These are phyloP conservation scores for Rana temporaria DNA, from an alignment of 2,113 vertebrate genomes.

Conservation along the genomic window DNA sequence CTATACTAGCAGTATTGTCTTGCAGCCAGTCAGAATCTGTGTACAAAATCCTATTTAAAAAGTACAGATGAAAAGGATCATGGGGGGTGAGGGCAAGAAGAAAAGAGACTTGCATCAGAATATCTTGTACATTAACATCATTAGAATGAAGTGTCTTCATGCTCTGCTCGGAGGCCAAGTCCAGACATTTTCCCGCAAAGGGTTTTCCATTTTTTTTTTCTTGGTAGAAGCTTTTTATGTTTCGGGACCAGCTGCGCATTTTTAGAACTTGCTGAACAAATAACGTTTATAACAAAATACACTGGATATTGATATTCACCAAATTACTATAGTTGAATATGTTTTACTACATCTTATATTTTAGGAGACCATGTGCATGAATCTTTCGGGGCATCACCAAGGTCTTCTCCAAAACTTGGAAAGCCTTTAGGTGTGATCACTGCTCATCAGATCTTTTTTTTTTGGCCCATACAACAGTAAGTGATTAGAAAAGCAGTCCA, in stretches of 20 bases:
- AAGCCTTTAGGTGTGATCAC: no score
- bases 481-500: no score
- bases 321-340: no score
- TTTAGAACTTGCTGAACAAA: not conserved
- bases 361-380: no score
- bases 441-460: no score
- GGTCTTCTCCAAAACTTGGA: no score
- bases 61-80: slow-evolving; percentile 68
- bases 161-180: slow-evolving; percentile 65
- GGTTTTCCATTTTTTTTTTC: not conserved
- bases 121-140: slow-evolving; percentile 65
- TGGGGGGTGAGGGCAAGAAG: slow-evolving; percentile 66
- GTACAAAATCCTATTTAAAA: slow-evolving; percentile 70
- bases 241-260: slow-evolving; percentile 39
- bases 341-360: no score
- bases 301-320: no score
- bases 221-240: slow-evolving; percentile 13
- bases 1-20: slow-evolving; percentile 41
- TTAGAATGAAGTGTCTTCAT: slow-evolving; percentile 74
- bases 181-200: slow-evolving; percentile 5
- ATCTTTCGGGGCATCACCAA: no score
- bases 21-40: slow-evolving; percentile 74
- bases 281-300: no score
- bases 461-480: no score
- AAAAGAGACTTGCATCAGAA: slow-evolving; percentile 65